Base-by-base conservation (phyloP, 2,888 invertebrate genomes). In the Thereva nobilitata region DNA sequence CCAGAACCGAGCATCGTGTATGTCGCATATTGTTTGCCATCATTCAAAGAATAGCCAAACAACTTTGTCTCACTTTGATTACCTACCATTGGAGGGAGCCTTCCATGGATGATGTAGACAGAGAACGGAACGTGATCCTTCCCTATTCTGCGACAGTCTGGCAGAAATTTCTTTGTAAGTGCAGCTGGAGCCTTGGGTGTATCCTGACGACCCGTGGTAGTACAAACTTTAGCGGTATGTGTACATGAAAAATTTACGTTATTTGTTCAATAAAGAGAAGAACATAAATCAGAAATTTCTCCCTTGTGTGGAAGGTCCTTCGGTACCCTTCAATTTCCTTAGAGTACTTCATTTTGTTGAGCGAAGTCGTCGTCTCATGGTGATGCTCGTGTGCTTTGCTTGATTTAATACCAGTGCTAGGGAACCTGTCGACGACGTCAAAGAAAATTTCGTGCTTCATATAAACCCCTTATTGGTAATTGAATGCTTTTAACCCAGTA, bases 1-100 rank as follows among this genome's bases (percentile, higher is more conserved):
- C 41, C 10, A 44, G 41, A 50, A 41, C 23, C 50, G 61, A 49
- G 55, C 42, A 38, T 8, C 37, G 50, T 50, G 61, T 61, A 50
- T 61, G 61, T 61, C 61, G 61, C 61, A 61, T 61, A 61, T 61
- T 61, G 61, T 61, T 61, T 61, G 61, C 61, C 61, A 61, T 61
- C 50, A 61, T 61, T 61, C 61, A 61, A 61, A 50, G 50, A 38
- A 61, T 50, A 61, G 50, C 61, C 50, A 61, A 61, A 61, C 61
- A 50, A 61, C 49, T 61, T 61, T 61, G 50, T 61, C 61, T 61
- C 50, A 61, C 61, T 61, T 61, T 61, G 61, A 61, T 61, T 61
- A 61, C 50, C 50, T 61, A 23, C 49, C 49, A 23, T 50, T 40
- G 34, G 41, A 50, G 40, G 50, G 45, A 44, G 34, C 61, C 40